Evolutionary conservation across 2,888 invertebrate species (phyloP), one percentile per base, ranked within the genome.

Genomic region (Microdon myrmicae): DNA sequence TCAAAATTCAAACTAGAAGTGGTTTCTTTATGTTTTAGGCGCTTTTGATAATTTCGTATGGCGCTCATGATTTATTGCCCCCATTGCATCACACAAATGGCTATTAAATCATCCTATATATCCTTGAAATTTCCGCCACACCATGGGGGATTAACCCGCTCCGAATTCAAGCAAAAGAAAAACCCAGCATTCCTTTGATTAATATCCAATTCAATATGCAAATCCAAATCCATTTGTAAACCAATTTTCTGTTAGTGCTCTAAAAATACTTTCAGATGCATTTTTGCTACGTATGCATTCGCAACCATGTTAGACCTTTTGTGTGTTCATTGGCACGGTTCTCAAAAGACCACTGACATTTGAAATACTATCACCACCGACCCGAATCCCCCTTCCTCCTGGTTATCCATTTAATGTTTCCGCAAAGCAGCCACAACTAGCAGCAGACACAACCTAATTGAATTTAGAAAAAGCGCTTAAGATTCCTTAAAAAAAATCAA

Each of bases 361-460:
- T 56, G 45, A 45, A 64, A 44, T 22, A 55, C 38, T 49, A 20
- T n/a, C n/a, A 12, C 32, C 16, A 29, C n/a, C 13, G 13, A 19
- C 9, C 35, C 4, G 14, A 2, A 9, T 8, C 3, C 2, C 5
- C 19, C 20, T 0, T 2, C 14, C 2, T 8, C 8, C 8, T 3
- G 6, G 4, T 16, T 31, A 31, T 22, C 26, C 47, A 51, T 8
- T 34, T 32, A 35, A 49, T 49, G 48, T 55, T 55, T 55, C 55
- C 55, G 54, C 34, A 56, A 48, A 44, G 45, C 34, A 34, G 44
- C 25, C 26, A 14, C 51, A 45, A 53, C 60, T 48, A 43, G n/a
- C n/a, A n/a, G n/a, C n/a, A n/a, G n/a, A n/a, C n/a, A n/a, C n/a
- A 64, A 64, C 43, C 64, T 64, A 64, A 64, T 64, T 64, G 64